phyloP scores from a whole-genome alignment of 2,797 vertebrate genomes.

The Oryzias sinensis region DNA sequence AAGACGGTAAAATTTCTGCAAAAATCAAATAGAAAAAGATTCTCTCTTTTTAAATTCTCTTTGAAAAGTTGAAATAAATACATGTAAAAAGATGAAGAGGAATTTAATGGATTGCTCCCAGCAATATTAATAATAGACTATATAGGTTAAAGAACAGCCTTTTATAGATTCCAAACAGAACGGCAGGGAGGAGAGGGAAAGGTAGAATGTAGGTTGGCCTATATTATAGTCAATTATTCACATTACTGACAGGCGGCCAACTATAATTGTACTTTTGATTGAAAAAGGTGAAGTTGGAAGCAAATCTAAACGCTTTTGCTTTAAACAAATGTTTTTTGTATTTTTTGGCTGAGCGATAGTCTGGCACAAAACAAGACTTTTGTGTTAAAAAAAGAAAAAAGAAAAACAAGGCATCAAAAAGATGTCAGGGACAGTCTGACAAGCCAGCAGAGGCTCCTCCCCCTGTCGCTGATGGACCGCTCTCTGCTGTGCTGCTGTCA shows the following conservation, averaged over 20 bases:
- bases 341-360: no score
- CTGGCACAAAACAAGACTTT: no score
- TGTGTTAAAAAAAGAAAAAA: no score
- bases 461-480: slow-evolving; percentile 7
- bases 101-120: not conserved
- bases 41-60: no score
- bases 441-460: not conserved
- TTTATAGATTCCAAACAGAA: slow-evolving; percentile 1
- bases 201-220: slow-evolving; percentile 5
- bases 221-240: not conserved
- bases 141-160: slow-evolving; percentile 1
- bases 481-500: slow-evolving; percentile 21
- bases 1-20: no score
- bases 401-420: no score
- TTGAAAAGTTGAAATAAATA: no score
- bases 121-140: not conserved
- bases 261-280: not conserved
- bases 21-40: no score
- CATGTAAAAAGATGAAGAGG: no score
- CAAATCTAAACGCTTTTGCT: no score
- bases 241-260: not conserved
- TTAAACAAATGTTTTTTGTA: no score
- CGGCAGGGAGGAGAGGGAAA: not conserved
- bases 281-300: not conserved
- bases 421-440: no score